Conservation (phyloP, 2,113 vertebrate species). For the Platichthys flesus region DNA sequence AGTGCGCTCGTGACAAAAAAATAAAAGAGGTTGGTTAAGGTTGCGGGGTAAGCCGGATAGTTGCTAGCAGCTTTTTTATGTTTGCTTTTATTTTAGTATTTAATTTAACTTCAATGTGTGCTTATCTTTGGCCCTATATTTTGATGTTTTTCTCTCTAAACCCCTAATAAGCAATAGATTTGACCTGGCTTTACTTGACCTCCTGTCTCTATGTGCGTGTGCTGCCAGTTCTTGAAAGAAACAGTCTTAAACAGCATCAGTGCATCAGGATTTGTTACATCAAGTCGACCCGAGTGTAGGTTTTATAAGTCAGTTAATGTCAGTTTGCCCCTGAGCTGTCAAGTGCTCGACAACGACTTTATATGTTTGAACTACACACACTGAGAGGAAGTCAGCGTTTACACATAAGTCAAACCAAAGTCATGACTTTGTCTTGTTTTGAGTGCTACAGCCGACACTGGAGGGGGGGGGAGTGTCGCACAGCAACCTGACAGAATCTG, state of each 20-base stretch:
- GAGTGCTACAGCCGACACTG: background rate
- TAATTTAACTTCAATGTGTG: no score
- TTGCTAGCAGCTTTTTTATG: no score
- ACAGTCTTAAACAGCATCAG: background rate
- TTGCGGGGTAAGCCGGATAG: no score
- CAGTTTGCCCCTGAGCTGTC: constrained; percentile 1
- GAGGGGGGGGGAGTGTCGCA: background rate
- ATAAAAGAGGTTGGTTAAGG: no score
- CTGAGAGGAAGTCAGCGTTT: background rate
- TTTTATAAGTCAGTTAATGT: background rate
- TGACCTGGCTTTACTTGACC: no score
- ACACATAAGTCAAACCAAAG: background rate
- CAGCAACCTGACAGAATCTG: background rate
- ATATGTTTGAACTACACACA: constrained; percentile 14
- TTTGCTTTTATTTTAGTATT: no score
- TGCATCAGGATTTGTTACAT: background rate
- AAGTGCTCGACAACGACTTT: background rate
- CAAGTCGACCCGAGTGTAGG: background rate
- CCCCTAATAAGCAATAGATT: no score
- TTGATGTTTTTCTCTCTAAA: no score
- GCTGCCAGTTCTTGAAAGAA: background rate
- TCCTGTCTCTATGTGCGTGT: no score
- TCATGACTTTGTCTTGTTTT: background rate
- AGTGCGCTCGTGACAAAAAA: no score
- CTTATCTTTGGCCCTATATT: no score